Percentiles rank a stretch among this genome's conserved stretches.
Conservation (phyloP, 92 coral and sea anemone genomes). For the Paragorgia papillata region DNA sequence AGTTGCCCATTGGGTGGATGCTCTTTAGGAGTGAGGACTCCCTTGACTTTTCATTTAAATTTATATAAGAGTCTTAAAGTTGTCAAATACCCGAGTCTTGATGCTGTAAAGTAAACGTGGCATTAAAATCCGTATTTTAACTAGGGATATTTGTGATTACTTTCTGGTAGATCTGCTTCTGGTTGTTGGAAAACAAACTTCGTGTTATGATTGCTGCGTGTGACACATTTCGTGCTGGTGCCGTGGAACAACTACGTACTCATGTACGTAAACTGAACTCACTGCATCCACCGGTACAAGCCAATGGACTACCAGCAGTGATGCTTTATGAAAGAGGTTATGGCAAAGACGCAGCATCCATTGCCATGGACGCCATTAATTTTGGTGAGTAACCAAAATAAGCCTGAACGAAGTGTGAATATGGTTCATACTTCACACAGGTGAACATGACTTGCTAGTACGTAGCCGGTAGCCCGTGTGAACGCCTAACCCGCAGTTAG, state of each 20-base stretch:
- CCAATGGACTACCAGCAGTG: constrained; percentile 86
- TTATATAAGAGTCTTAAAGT: too few species aligned
- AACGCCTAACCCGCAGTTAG: neutral
- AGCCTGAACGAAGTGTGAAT: too few species aligned
- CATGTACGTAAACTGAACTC: constrained; percentile 96
- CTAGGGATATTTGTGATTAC: neutral
- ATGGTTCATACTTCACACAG: too few species aligned
- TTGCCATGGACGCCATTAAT: constrained; percentile 97
- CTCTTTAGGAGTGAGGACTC: too few species aligned
- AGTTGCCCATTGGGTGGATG: too few species aligned
- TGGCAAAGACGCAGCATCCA: constrained; percentile 96
- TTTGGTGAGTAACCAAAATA: constrained; percentile 67
- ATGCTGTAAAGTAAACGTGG: too few species aligned
- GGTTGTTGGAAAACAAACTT: constrained; percentile 94
- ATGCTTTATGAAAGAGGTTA: constrained; percentile 96
- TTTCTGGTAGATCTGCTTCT: constrained; percentile 79
- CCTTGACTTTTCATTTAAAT: too few species aligned
- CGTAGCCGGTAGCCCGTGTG: too few species aligned
- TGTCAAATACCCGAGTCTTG: too few species aligned
- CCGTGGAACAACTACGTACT: constrained; percentile 97
- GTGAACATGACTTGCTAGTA: too few species aligned
- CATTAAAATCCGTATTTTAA: too few species aligned
- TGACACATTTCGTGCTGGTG: constrained; percentile 99
- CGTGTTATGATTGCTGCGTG: constrained; percentile 99
- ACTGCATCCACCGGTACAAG: constrained; percentile 87